Evolutionary conservation across 2,888 invertebrate genomes (phyloP), one percentile per base, ranked within the genome.

Genomic region (Phania funesta): DNA sequence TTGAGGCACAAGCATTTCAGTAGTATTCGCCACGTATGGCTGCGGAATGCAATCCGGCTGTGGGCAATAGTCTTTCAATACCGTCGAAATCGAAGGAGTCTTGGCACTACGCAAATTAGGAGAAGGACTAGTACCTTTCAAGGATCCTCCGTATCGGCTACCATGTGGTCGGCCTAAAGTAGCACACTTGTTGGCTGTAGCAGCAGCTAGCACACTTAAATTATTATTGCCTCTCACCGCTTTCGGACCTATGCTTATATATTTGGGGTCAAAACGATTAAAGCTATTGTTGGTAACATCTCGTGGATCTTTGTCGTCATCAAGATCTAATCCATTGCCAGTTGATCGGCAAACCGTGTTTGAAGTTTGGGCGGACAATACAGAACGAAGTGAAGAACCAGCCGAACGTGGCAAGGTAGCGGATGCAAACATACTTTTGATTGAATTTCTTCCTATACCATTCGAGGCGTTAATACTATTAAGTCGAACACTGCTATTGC

Each of bases 191-290:
- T 89, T 91, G 24, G 88, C 87, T 32, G 89, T 86, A 29, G 88
- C 87, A 9, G 89, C 87, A 41, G 88, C 88, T 56, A 90, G 86
- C 76, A 90, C 87, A 76, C 88, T 90, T 9, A 90, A 80, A 86
- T 89, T 90, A 81, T 90, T 90, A 78, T 86, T 90, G 82, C 90
- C 89, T 7, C 91, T 87, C 44, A 79, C 71, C 38, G 90, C 90
- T 85, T 91, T 91, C 46, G 91, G 91, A 0, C 91, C 91, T 70
- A 91, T 91, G 84, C 91, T 91, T 2, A 91, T 90, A 79, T 91
- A 91, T 84, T 91, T 91, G 70, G 91, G 91, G 87, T 91, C 91
- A 78, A 91, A 91, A 62, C 91, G 90, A 86, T 91, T 91, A 85
- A 91, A 91, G 82, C 91, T 91, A 79, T 89, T 91, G 83, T 90